Conservation (phyloP, 1,140 invertebrate genomes). For the Psilanteris sp. region DNA sequence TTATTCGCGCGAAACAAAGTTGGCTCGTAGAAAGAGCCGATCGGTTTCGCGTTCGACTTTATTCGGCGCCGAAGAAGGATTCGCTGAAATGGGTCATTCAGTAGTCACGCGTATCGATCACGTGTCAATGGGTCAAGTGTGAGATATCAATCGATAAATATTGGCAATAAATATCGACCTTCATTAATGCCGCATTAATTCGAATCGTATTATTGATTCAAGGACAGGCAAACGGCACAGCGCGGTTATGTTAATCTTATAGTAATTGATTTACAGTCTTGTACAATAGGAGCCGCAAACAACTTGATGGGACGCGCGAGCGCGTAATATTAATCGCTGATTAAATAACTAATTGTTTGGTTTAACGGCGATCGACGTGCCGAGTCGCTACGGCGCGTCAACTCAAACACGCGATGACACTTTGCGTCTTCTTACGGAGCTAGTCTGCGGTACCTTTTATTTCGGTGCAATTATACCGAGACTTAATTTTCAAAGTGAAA, state of each 20-base stretch:
- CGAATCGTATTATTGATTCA: conserved; percentile 6
- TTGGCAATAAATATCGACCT: conserved; percentile 38
- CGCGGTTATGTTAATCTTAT: conserved; percentile 8
- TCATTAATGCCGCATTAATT: conserved; percentile 6
- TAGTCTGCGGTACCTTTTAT: too few relatives aligned
- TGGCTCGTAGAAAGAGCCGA: conserved; percentile 32
- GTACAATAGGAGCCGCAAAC: too few relatives aligned
- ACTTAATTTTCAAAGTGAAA: too few relatives aligned
- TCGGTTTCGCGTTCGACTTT: conserved; percentile 37
- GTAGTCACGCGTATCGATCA: conserved; percentile 48
- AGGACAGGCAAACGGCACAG: not conserved
- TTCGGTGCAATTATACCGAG: too few relatives aligned
- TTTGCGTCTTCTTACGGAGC: too few relatives aligned
- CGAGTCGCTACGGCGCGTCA: too few relatives aligned
- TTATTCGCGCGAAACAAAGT: conserved; percentile 15
- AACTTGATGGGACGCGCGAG: too few relatives aligned
- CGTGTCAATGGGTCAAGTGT: conserved; percentile 56
- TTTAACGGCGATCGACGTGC: too few relatives aligned
- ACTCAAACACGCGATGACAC: too few relatives aligned
- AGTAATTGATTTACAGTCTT: too few relatives aligned
- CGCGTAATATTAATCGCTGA: too few relatives aligned
- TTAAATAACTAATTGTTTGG: too few relatives aligned
- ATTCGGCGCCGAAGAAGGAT: conserved; percentile 32
- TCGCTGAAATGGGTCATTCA: conserved; percentile 46
- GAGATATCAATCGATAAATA: conserved; percentile 41